Evolutionary conservation across 2,888 invertebrate species (phyloP).

Genomic region (Cephus runcator): DNA sequence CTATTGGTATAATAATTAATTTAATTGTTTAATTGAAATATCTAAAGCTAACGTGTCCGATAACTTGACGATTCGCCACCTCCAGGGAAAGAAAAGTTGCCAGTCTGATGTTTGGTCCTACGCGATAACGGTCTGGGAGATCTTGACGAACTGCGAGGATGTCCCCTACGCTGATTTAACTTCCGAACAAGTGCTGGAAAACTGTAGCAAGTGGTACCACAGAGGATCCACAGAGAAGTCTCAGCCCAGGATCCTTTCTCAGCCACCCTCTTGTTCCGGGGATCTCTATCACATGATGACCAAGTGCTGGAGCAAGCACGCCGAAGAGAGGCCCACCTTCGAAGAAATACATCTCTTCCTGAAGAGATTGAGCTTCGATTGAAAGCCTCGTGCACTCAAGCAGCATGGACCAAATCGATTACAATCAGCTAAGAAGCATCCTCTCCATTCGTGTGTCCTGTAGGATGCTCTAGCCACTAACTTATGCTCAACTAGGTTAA

Average conservation of each 20-base stretch:
- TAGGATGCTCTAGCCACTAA: constrained; percentile 61
- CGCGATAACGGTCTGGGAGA: constrained; percentile 90
- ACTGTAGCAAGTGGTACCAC: constrained; percentile 76
- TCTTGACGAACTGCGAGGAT: constrained; percentile 81
- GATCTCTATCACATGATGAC: constrained; percentile 93
- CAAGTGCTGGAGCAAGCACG: constrained; percentile 90
- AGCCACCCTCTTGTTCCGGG: constrained; percentile 79
- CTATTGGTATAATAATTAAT: constrained; percentile 72
- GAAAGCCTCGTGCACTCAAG: constrained; percentile 37
- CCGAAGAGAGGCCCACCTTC: constrained; percentile 85
- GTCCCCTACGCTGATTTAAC: constrained; percentile 85
- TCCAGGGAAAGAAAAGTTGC: constrained; percentile 86
- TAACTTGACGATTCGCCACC: not conserved
- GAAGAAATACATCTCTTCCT: constrained; percentile 89
- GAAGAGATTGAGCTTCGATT: constrained; percentile 56
- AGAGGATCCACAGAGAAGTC: constrained; percentile 65
- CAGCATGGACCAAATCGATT: constrained; percentile 55
- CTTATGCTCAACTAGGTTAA: constrained; percentile 63
- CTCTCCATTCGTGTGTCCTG: constrained; percentile 28
- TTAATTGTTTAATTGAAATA: constrained; percentile 6
- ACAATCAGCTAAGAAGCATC: constrained; percentile 62
- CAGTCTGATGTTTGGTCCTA: constrained; percentile 94
- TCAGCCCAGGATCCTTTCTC: constrained; percentile 69
- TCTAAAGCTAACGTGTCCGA: not conserved
- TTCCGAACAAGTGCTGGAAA: constrained; percentile 85